Evolutionary conservation across 1,140 invertebrate species (phyloP), one percentile per base, ranked within the genome.

Genomic region (Brachionus manjavacas): DNA sequence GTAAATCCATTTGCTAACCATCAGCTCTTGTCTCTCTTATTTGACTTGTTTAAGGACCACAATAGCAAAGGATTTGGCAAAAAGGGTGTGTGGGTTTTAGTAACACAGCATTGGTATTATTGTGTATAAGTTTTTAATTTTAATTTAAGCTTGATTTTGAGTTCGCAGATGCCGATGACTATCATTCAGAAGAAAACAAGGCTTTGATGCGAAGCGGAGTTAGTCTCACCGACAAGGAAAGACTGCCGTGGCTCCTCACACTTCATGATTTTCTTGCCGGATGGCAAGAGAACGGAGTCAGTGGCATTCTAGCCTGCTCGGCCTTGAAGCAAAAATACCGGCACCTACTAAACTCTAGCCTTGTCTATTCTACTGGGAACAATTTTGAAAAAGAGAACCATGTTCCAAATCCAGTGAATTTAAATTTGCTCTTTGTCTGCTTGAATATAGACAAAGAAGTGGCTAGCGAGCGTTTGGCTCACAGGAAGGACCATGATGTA

Each of bases 81-180:
- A 76, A 31, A 76, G 39, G 39, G 70, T 74, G 39, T 41, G 31
- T 41, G 52, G 52, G 52, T 60, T 60, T 60, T 60, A 60, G 52
- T 60, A 8, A 60, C 52, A 60, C 16, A 60, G 52, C 52, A 60
- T 60, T 60, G 52, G 52, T 60, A 60, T 60, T 60, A 8, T 60
- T 60, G n/a, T n/a, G n/a, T 14, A 70, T 35, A 74, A 52, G 39
- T 20, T 68, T 83, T 60, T 39, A 46, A 85, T 85, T 68, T 74
- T 74, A 74, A 41, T 43, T 41, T 74, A 78, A 87, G 87, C 55
- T 87, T 11, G 80, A 84, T 52, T 85, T 86, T 84, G 39, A 52
- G 23, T 88, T 88, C 84, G 85, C 86, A 76, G 88, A 88, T 87
- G 88, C 87, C 1, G 88, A 88, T 85, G 87, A 87, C 46, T 88